These are phyloP conservation scores for Saccostrea glomerata DNA, from an alignment of 1,140 invertebrate genomes.

Conservation along the genomic window DNA sequence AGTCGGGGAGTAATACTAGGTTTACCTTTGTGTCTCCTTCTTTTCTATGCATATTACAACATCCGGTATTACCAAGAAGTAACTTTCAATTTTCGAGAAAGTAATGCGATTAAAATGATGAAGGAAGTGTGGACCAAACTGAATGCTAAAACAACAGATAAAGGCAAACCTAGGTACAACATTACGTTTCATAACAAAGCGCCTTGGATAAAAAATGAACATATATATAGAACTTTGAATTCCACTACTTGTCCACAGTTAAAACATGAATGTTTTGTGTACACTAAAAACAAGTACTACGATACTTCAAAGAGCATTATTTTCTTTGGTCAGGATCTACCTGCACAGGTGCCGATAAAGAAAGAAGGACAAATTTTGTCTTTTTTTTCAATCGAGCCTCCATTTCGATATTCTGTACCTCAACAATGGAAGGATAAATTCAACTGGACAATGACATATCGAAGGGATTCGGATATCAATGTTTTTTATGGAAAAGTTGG, in stretches of 20 bases:
- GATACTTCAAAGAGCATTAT: neutral
- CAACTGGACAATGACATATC: conserved; percentile 68
- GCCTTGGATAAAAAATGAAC: neutral
- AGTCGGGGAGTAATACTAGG: no score
- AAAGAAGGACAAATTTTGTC: neutral
- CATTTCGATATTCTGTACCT: neutral
- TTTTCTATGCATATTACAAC: neutral
- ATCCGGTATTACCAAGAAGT: neutral
- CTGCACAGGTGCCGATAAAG: neutral
- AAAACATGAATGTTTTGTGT: neutral
- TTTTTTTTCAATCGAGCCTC: neutral
- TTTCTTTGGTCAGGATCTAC: neutral
- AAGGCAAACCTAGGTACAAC: neutral
- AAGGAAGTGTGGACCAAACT: no score
- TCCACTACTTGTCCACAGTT: neutral
- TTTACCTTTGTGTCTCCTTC: neutral
- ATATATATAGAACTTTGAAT: neutral
- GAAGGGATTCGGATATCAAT: conserved; percentile 64
- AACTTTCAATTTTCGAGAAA: no score
- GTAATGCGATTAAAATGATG: no score
- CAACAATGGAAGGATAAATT: conserved; percentile 56
- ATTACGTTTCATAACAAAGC: neutral
- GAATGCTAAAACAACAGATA: no score
- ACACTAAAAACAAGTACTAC: neutral
- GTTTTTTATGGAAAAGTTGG: conserved; percentile 55